These are phyloP conservation scores for Takifugu rubripes DNA, from an alignment of 2,797 vertebrate species.

Conservation along the genomic window DNA sequence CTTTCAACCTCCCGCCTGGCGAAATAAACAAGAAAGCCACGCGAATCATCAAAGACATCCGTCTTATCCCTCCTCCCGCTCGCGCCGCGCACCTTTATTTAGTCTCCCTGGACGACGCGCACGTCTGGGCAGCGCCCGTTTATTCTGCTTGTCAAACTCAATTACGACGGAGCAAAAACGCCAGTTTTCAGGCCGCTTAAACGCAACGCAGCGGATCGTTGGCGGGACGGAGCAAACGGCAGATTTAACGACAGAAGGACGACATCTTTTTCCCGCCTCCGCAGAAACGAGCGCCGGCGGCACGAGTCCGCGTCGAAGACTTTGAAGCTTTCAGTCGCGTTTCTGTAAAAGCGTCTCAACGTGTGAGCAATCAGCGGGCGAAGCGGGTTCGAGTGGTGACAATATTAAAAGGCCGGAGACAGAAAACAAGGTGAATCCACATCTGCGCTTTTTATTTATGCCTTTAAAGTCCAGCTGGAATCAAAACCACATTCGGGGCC, in stretches of 20 bases:
- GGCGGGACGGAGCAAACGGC: background rate
- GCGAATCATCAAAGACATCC: conserved; percentile 51
- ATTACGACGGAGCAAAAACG: conserved; percentile 35
- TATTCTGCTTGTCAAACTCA: conserved; percentile 49
- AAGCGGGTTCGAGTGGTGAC: too few species aligned
- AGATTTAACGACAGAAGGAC: conserved; percentile 1
- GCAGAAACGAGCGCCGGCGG: too few species aligned
- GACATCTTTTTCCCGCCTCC: background rate
- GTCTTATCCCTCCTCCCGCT: background rate
- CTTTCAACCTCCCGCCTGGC: conserved; percentile 51
- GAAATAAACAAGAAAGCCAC: conserved; percentile 61
- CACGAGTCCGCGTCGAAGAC: too few species aligned
- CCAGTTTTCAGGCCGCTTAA: conserved; percentile 11
- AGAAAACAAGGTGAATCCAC: too few species aligned
- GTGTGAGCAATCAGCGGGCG: too few species aligned
- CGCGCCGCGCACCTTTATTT: conserved; percentile 19
- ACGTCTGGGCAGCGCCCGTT: conserved; percentile 46
- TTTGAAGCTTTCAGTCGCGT: too few species aligned
- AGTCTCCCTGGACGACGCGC: conserved; percentile 20
- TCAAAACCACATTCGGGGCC: background rate
- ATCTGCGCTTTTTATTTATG: too few species aligned
- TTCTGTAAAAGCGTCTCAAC: too few species aligned
- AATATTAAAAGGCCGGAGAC: too few species aligned
- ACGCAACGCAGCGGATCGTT: conserved; percentile 15
- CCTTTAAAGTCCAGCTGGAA: too few species aligned